phyloP scores from a whole-genome alignment of 2,888 invertebrate genomes.

The Anthophora plumipes region DNA sequence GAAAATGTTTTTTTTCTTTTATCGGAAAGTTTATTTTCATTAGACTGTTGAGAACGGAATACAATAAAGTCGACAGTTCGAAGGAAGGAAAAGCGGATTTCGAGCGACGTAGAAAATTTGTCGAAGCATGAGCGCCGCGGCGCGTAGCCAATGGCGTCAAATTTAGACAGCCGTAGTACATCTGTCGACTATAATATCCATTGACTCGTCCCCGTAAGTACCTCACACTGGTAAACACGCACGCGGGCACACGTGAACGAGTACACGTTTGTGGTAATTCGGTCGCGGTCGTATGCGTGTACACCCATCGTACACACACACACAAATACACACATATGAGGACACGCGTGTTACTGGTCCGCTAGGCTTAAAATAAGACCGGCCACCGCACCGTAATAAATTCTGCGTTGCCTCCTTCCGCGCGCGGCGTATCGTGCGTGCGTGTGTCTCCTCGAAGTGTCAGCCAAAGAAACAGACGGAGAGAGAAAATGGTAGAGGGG shows the following conservation, averaged over 20 bases:
- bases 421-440: conserved; percentile 53
- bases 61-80: no score
- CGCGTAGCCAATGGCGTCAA: conserved; percentile 49
- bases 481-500: background rate
- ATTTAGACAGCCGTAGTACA: conserved; percentile 72
- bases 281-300: conserved; percentile 26
- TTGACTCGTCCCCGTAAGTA: conserved; percentile 72
- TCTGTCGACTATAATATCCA: conserved; percentile 74
- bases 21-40: no score
- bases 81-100: background rate
- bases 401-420: conserved; percentile 65
- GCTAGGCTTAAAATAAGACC: conserved; percentile 76
- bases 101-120: conserved; percentile 8
- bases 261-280: conserved; percentile 17
- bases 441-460: conserved; percentile 59
- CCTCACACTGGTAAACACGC: conserved; percentile 18
- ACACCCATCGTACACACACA: conserved; percentile 47
- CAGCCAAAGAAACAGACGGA: conserved; percentile 31
- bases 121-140: background rate
- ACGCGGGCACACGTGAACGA: background rate
- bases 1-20: no score
- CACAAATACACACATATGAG: no score
- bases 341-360: conserved; percentile 59
- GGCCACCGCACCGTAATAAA: conserved; percentile 77
- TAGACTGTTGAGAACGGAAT: no score